Conservation (phyloP, 1,140 invertebrate species). For the Chelonus insularis region DNA sequence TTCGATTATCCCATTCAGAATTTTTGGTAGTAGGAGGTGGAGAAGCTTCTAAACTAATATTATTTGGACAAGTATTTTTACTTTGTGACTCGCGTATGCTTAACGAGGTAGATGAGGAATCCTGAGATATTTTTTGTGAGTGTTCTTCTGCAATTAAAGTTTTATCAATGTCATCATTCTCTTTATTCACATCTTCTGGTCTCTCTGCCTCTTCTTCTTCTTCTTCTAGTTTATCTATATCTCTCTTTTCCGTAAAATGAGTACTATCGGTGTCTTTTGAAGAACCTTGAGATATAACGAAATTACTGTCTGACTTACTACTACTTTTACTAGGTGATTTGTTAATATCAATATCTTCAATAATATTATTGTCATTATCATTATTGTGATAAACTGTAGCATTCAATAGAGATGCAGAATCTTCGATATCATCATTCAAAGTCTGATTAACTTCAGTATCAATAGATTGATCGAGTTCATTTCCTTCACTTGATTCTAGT, state of each 20-base stretch:
- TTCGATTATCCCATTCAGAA: constrained; percentile 20
- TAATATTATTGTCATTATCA: neutral
- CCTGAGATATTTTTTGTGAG: constrained; percentile 39
- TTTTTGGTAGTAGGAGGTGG: constrained; percentile 3
- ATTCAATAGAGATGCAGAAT: too few species aligned
- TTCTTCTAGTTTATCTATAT: too few species aligned
- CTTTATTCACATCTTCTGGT: too few species aligned
- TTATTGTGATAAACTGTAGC: neutral
- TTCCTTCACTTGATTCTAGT: neutral
- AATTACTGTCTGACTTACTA: too few species aligned
- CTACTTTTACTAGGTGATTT: too few species aligned
- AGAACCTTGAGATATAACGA: too few species aligned
- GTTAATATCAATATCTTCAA: too few species aligned
- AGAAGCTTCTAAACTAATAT: constrained; percentile 25
- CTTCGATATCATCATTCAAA: constrained; percentile 34
- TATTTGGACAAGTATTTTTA: neutral
- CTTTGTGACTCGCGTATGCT: neutral
- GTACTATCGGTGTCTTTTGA: too few species aligned
- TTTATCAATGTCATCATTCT: too few species aligned
- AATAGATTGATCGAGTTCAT: constrained; percentile 15
- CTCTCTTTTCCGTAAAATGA: too few species aligned
- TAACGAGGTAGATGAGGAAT: constrained; percentile 4
- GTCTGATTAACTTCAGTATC: constrained; percentile 35
- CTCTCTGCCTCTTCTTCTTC: too few species aligned
- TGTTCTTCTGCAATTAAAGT: neutral